Base-by-base conservation (phyloP, 2,888 invertebrate genomes). In the Limenitis camilla region DNA sequence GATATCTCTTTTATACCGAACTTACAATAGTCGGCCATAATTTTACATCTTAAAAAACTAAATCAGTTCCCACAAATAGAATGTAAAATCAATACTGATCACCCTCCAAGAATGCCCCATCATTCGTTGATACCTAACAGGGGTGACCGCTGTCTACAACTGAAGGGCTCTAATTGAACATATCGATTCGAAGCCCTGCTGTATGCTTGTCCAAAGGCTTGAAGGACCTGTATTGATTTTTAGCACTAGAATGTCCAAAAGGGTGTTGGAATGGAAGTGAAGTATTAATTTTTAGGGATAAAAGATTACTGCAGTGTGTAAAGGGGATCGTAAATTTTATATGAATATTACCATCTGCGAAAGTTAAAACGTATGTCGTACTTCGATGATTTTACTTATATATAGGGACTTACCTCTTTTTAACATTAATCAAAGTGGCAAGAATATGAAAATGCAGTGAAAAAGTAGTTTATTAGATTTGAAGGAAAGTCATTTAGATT, bases 141-240 rank as follows among this genome's bases (percentile, higher is more conserved):
- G 57, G 57, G 55, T 57, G 57, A 57, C 57, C 57, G 55, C 43
- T 57, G 52, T 49, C 57, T 57, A 52, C 52, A 36, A 36, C 49
- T 52, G 49, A 52, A 55, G 57, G 57, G 55, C 49, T 49, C 52
- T 55, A 57, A 57, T 55, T 57, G 57, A 47, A 57, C 49, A 46
- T 55, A 55, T 55, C 47, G 55, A 57, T 57, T 49, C 27, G 57
- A 55, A 57, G 55, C 57, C 52, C 52, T 49, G 44, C 28, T 44
- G 35, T 27, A 45, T 40, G 40, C 40, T 29, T 19, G 40, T 44
- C 33, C 29, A 11, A 41, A 33, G 33, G 39, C 19, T 40, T 45
- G 29, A 28, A 40, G 40, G 40, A 27, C 8, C 39, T 32, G 30
- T 45, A 45, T 51, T 51, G 39, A 45, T 45, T 51, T 40, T 39